These are phyloP conservation scores for Dolichallabes microphthalmus DNA, from an alignment of 2,113 vertebrate species.

Conservation along the genomic window DNA sequence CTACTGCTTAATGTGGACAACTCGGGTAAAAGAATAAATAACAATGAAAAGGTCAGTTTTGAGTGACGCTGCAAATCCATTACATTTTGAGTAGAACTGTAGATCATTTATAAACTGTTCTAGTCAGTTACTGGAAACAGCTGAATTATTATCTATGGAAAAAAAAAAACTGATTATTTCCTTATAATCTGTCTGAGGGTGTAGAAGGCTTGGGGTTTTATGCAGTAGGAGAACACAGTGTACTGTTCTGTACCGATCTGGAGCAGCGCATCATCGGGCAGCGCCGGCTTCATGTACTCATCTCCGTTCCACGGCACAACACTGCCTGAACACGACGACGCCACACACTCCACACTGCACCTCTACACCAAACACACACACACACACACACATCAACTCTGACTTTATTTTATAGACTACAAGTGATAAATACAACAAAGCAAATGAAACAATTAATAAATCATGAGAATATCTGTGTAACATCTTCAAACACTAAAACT, in stretches of 20 bases:
- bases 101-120: too few relatives aligned
- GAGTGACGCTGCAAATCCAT: not conserved
- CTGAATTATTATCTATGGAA: too few relatives aligned
- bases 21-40: too few relatives aligned
- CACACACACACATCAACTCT: not conserved
- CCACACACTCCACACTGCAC: constrained; percentile 74
- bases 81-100: too few relatives aligned
- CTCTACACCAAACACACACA: constrained; percentile 69
- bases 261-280: constrained; percentile 87
- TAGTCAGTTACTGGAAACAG: not conserved
- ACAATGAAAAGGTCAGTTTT: not conserved
- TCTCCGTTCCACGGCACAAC: constrained; percentile 86
- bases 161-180: not conserved
- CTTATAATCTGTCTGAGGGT: not conserved
- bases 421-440: not conserved
- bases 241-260: constrained; percentile 83
- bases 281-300: constrained; percentile 82
- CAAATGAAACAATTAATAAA: not conserved
- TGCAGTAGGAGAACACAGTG: not conserved
- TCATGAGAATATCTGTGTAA: not conserved
- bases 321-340: constrained; percentile 63
- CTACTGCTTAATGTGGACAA: too few relatives aligned
- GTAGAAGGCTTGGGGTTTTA: not conserved
- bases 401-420: not conserved
- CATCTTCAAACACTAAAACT: not conserved